Evolutionary conservation across 2,888 invertebrate genomes (phyloP).

Genomic region (Notodonta dromedarius): DNA sequence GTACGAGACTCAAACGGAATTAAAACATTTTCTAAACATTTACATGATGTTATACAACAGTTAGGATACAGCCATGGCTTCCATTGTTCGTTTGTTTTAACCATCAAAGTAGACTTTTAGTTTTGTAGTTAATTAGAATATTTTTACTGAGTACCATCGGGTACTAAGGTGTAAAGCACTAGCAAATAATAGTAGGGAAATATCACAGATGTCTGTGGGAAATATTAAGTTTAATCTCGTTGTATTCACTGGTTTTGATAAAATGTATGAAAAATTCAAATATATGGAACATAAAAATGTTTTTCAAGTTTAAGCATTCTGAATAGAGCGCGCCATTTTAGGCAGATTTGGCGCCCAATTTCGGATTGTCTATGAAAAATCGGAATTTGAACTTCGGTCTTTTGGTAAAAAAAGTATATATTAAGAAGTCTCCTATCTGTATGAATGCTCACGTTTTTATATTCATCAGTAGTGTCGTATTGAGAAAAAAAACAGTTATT

Average conservation of each 20-base stretch:
- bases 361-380: not conserved
- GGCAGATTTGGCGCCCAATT: conserved; percentile 16
- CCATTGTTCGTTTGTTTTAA: conserved; percentile 18
- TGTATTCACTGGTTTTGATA: not conserved
- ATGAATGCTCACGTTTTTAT: conserved; percentile 81
- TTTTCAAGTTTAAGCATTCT: not conserved
- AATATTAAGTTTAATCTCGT: conserved; percentile 33
- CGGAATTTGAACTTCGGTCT: not conserved
- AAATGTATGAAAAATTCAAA: not conserved
- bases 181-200: not conserved
- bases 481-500: conserved; percentile 66
- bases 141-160: conserved; percentile 54
- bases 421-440: conserved; percentile 71
- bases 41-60: conserved; percentile 35
- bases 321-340: conserved; percentile 7
- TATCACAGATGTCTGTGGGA: not conserved
- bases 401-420: conserved; percentile 33
- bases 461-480: conserved; percentile 73
- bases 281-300: not conserved
- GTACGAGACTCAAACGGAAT: conserved; percentile 59
- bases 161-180: conserved; percentile 51
- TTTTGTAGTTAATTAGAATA: conserved; percentile 35
- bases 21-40: conserved; percentile 53
- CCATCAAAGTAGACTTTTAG: conserved; percentile 18
- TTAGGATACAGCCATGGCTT: conserved; percentile 31